Conservation (phyloP, 2,888 invertebrate genomes). For the Cephus pulcher region DNA sequence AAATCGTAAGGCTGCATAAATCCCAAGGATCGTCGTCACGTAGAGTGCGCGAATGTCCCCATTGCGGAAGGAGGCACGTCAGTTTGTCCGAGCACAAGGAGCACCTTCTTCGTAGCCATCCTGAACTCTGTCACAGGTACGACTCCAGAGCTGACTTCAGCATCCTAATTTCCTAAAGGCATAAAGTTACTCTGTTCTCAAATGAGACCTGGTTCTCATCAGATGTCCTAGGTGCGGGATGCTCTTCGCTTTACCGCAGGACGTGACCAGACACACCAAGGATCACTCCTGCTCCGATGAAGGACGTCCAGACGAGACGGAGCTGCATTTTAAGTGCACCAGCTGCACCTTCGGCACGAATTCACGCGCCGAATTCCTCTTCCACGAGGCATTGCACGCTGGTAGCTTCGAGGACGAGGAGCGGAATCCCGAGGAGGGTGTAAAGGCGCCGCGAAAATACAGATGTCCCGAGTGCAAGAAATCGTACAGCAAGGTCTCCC, state of each 20-base stretch:
- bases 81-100: constrained; percentile 72
- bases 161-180: background rate
- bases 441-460: constrained; percentile 67
- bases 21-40: constrained; percentile 56
- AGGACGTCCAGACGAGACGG: constrained; percentile 13
- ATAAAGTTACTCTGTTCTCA: constrained; percentile 4
- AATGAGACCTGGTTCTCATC: constrained; percentile 43
- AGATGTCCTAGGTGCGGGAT: constrained; percentile 81
- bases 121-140: constrained; percentile 74
- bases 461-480: constrained; percentile 78
- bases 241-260: constrained; percentile 78
- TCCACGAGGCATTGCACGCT: constrained; percentile 78
- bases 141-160: constrained; percentile 26
- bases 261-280: constrained; percentile 79
- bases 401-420: constrained; percentile 60
- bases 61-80: constrained; percentile 70
- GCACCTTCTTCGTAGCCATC: constrained; percentile 74
- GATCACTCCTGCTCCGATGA: constrained; percentile 69
- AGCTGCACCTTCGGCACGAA: constrained; percentile 74
- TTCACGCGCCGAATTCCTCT: constrained; percentile 78
- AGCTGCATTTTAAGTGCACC: constrained; percentile 70
- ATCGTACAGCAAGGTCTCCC: constrained; percentile 73
- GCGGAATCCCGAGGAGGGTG: constrained; percentile 40
- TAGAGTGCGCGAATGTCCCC: constrained; percentile 70
- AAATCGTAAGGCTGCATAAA: constrained; percentile 68